Base-by-base conservation (phyloP, 2,113 vertebrate genomes). In the Pelecanoides urinatrix region DNA sequence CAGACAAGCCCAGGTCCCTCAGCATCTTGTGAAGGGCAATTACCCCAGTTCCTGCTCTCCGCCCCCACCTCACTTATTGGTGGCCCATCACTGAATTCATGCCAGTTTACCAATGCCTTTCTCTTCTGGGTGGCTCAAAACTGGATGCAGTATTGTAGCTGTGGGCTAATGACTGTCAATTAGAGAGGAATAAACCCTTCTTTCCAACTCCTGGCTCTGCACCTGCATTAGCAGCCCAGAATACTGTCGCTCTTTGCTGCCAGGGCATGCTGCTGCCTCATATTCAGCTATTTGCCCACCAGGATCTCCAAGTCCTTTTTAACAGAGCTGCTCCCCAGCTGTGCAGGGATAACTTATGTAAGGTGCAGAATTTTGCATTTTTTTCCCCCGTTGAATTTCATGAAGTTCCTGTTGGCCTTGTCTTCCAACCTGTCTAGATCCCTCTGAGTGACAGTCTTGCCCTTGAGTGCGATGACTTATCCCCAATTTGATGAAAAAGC, bases 51-150 rank as follows among this genome's bases (percentile, higher is more conserved):
- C 44, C 30, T 82, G 12, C 3, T 49, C 19, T 16, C 4, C 5
- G 1, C 7, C 17, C 2, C 8, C 1, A 3, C 22, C 20, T 12
- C 13, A 16, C 20, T 61, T 50, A 2, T 6, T 55, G 20, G 7
- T 77, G 10, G 5, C 2, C 9, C 11, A 8, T 29, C 22, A 62
- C 19, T 45, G 38, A 85, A 62, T 62, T 63, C 7, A 45, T 23
- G 16, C 1, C 38, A 65, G 9, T 38, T 94, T 75, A 79, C 16
- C 5, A 53, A 14, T 22, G 4, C 1, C 7, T 92, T 79, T 92
- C 4, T 22, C 7, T 67, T 65, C 72, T 7, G 16, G 1, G 4
- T 58, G 17, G 45, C 11, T 34, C 13, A 32, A 75, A 42, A 55
- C 10, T 26, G 8, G 13, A 32, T 45, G 19, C 3, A 50, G 9